Evolutionary conservation across 2,113 vertebrate species (phyloP).

Genomic region (Hemiprocne comata): DNA sequence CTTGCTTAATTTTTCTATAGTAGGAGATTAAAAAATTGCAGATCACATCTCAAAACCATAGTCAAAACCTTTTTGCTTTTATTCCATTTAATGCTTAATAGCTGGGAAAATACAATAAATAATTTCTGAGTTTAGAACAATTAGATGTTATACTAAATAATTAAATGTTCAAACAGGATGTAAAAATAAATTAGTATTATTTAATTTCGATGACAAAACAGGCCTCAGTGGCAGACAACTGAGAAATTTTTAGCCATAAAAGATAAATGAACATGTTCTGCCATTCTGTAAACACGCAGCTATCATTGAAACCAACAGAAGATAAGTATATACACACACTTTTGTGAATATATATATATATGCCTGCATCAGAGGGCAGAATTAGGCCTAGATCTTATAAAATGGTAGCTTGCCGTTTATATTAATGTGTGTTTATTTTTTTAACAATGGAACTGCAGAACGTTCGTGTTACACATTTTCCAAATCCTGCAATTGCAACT

Average conservation of each 20-base stretch:
- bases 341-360: too few species aligned
- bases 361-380: background rate
- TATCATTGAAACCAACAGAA: background rate
- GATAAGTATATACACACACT: rapidly evolving
- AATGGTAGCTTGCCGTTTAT: background rate
- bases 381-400: background rate
- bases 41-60: background rate
- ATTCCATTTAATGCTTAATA: slow-evolving; percentile 32
- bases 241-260: slow-evolving; percentile 12
- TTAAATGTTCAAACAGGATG: slow-evolving; percentile 45
- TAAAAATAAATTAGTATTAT: slow-evolving; percentile 52
- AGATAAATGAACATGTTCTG: background rate
- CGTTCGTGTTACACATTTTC: background rate
- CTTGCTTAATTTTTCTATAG: background rate
- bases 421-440: background rate
- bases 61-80: slow-evolving; percentile 47
- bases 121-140: slow-evolving; percentile 37
- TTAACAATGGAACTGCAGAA: background rate
- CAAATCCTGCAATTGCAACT: background rate
- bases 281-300: background rate
- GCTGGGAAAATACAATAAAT: slow-evolving; percentile 49
- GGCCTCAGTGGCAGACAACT: background rate
- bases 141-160: slow-evolving; percentile 48
- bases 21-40: background rate
- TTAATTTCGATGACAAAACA: slow-evolving; percentile 32